A percentile compares a stretch with the other conserved stretches of the same genome.
Evolutionary conservation across 2,797 vertebrate genomes (phyloP).

Genomic region (Eulemur albifrons): DNA sequence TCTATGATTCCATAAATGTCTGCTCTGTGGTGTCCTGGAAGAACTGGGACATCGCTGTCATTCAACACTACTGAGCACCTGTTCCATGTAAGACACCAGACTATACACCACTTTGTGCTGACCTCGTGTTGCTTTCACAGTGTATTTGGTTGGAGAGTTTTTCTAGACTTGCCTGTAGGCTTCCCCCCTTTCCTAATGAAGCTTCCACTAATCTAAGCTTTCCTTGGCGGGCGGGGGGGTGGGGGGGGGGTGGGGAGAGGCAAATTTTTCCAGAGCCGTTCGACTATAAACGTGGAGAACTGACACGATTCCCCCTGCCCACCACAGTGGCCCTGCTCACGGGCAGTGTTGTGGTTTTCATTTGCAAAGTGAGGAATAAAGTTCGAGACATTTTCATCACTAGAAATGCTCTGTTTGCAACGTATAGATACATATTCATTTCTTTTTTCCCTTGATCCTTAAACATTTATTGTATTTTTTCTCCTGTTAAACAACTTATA

Average conservation of each 20-base stretch:
- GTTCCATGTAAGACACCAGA: background rate
- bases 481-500: background rate
- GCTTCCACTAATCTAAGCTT: background rate
- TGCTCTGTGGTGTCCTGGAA: background rate
- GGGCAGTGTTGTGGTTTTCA: fast-evolving
- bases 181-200: background rate
- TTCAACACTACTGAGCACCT: background rate
- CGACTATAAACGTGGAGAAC: too few relatives aligned
- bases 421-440: background rate
- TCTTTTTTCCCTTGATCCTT: background rate
- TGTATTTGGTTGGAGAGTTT: background rate
- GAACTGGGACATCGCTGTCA: fast-evolving
- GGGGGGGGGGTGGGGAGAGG: background rate
- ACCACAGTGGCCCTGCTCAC: fast-evolving
- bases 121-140: background rate
- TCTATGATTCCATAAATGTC: background rate
- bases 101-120: fast-evolving
- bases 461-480: background rate
- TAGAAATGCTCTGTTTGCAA: background rate
- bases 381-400: background rate
- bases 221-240: background rate
- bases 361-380: background rate
- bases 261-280: background rate
- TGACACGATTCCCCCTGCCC: background rate
- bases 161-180: too few relatives aligned